Conservation (phyloP, 2,888 invertebrate genomes). For the Hylaea fasciaria region DNA sequence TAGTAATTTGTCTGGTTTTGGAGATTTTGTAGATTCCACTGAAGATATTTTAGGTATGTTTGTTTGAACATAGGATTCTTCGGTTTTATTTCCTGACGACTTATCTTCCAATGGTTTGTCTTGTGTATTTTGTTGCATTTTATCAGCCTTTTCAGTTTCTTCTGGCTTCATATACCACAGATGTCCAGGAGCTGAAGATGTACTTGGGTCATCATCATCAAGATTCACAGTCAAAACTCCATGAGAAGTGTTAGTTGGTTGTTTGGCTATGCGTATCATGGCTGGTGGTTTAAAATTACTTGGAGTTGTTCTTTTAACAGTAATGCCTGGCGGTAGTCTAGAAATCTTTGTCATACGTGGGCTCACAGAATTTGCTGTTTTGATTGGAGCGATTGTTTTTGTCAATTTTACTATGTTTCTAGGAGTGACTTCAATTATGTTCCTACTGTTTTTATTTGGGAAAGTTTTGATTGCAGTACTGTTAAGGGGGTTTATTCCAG, state of each 20-base stretch:
- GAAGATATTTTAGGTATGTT: constrained; percentile 13
- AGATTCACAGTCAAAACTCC: constrained; percentile 67
- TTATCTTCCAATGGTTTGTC: constrained; percentile 7
- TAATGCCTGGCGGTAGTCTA: constrained; percentile 66
- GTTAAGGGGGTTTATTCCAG: neutral
- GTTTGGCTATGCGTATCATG: constrained; percentile 22
- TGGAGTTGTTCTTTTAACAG: constrained; percentile 57
- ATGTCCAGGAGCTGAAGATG: constrained; percentile 51
- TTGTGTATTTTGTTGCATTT: neutral
- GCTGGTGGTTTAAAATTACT: constrained; percentile 7
- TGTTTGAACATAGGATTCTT: neutral
- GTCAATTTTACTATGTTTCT: neutral
- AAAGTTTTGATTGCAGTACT: neutral
- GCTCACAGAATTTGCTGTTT: constrained; percentile 3
- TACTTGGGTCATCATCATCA: constrained; percentile 67
- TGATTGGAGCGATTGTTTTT: neutral
- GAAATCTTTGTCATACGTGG: constrained; percentile 30
- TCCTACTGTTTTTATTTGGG: neutral
- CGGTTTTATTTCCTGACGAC: neutral
- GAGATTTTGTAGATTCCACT: neutral
- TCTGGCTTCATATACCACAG: constrained; percentile 79
- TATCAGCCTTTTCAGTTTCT: constrained; percentile 47
- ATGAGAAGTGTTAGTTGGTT: constrained; percentile 19
- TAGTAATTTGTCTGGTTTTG: neutral
- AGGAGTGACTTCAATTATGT: neutral